A percentile compares a stretch with the other conserved stretches of the same genome.
Evolutionary conservation across 2,888 invertebrate species (phyloP).

Genomic region (Eilema depressum): DNA sequence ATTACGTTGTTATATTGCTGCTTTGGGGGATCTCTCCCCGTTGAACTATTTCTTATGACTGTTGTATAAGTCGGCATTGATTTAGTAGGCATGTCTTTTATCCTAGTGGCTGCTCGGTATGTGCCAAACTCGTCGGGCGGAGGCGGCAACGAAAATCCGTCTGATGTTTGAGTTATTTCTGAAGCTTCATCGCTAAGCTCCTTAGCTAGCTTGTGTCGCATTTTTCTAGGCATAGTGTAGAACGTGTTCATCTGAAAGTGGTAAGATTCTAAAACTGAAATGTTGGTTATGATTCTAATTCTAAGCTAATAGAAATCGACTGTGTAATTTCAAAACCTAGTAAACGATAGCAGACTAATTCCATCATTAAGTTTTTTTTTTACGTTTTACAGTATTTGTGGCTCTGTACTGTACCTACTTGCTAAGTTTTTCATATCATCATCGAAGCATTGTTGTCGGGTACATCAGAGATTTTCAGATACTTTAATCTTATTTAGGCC

Average conservation of each 20-base stretch:
- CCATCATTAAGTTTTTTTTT: no score
- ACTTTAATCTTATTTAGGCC: no score
- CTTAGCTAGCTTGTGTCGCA: constrained; percentile 72
- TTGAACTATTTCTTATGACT: constrained; percentile 67
- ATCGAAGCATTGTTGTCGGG: no score
- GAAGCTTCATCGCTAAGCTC: constrained; percentile 79
- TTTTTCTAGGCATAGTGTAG: constrained; percentile 82
- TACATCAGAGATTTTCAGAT: no score
- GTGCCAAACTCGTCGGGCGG: constrained; percentile 82
- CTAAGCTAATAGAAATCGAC: background rate
- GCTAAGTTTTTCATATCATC: no score
- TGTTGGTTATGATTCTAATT: constrained; percentile 17
- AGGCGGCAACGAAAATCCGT: constrained; percentile 80
- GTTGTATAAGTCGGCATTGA: constrained; percentile 74
- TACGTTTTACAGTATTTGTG: no score
- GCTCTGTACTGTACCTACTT: no score
- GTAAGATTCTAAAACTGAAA: constrained; percentile 20
- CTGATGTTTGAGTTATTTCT: constrained; percentile 79
- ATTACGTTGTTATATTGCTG: constrained; percentile 67
- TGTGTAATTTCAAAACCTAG: background rate
- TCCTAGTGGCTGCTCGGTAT: constrained; percentile 75
- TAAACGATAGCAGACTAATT: background rate
- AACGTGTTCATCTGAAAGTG: constrained; percentile 80
- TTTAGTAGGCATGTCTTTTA: constrained; percentile 75
- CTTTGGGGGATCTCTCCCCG: constrained; percentile 64